Evolutionary conservation across 53 echinoderm and acorn worm genomes (phyloP).

Genomic region (Paracentrotus lividus): DNA sequence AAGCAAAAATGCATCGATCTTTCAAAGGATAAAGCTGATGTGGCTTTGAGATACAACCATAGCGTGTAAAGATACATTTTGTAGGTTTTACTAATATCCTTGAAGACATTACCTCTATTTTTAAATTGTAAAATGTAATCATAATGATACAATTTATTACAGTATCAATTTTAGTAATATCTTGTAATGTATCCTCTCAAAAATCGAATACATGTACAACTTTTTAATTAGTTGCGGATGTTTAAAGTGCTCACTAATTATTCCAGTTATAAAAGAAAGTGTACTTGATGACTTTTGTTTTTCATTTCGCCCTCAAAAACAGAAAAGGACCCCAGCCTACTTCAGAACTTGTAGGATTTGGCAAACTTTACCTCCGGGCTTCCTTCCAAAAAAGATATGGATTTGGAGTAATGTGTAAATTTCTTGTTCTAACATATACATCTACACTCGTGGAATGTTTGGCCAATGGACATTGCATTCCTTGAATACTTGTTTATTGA

Average conservation of each 20-base stretch:
- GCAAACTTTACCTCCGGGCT: not conserved
- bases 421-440: conserved; percentile 47
- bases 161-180: no score
- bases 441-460: conserved; percentile 53
- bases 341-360: conserved; percentile 42
- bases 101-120: no score
- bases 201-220: not conserved
- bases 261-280: not conserved
- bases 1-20: not conserved
- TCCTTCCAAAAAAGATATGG: conserved; percentile 49
- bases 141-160: no score
- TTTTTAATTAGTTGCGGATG: not conserved
- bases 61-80: no score
- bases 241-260: not conserved
- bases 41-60: no score
- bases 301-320: not conserved
- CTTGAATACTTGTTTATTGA: conserved; percentile 67
- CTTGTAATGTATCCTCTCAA: no score
- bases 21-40: no score
- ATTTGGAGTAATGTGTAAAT: conserved; percentile 68
- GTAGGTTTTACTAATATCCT: no score
- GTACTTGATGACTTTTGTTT: not conserved
- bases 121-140: no score
- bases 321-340: conserved; percentile 15
- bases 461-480: conserved; percentile 64